phyloP scores from a whole-genome alignment of 2,113 vertebrate species.

The Varanus komodoensis region DNA sequence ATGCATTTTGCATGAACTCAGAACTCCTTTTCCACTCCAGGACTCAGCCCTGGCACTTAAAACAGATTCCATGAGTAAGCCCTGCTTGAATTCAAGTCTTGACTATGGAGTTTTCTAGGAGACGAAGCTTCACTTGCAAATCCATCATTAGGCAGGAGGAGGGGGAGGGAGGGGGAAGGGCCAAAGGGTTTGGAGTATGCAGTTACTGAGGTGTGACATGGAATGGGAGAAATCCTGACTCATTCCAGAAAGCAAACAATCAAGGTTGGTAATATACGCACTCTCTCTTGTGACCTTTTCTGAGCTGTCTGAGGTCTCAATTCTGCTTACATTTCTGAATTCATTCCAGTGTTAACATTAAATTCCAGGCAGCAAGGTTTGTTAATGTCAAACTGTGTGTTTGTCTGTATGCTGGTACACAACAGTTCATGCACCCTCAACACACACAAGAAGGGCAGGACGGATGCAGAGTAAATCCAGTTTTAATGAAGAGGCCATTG shows the following conservation, averaged over 20 bases:
- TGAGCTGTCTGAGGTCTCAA: not conserved
- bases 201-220: not conserved
- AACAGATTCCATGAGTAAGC: not conserved
- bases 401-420: accelerated
- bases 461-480: not conserved
- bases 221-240: conserved; percentile 9
- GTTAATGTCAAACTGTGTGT: conserved; percentile 1
- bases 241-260: conserved; percentile 25
- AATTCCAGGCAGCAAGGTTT: not conserved
- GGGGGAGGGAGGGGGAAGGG: not conserved
- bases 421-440: not conserved
- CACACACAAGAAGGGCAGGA: not conserved
- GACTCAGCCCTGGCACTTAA: not conserved
- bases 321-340: conserved; percentile 31
- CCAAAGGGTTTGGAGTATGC: not conserved
- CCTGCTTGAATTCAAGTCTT: not conserved
- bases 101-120: not conserved
- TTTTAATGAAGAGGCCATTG: not conserved
- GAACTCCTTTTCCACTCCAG: not conserved
- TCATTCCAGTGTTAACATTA: conserved; percentile 20
- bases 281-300: conserved; percentile 35
- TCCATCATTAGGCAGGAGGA: conserved; percentile 13
- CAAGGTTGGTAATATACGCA: conserved; percentile 2
- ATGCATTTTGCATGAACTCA: not conserved
- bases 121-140: conserved; percentile 8